Evolutionary conservation across 2,797 vertebrate genomes (phyloP), one percentile per base, ranked within the genome.

Genomic region (Eremophila alpestris): DNA sequence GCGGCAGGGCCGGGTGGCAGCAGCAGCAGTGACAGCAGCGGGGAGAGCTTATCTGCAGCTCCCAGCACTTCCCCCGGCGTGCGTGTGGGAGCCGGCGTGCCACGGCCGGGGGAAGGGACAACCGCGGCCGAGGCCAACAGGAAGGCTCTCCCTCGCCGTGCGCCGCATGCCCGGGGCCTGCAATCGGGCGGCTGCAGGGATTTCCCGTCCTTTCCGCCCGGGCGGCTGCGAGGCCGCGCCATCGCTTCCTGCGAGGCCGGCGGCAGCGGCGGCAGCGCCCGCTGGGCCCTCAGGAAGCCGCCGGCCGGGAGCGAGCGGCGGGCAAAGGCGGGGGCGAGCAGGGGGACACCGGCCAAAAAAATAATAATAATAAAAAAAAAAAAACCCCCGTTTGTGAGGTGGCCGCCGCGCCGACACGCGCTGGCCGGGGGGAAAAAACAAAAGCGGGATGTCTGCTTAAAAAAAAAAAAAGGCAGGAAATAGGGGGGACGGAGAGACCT

Each of bases 1-100:
- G 64, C 48, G 1, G 84, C 54, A 43, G 75, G 84, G 84, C 73
- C 14, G 56, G 93, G 96, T 98, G 97, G 98, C 97, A 98, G 98
- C 97, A 98, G 98, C 97, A 11, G 38, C 38, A 38, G 26, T 11
- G 24, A 96, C 96, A 94, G 97, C 18, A 21, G 70, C 34, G 19
- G 32, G 76, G 3, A n/a, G 30, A 1, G 49, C 83, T 98, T 99
- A 99, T 99, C 99, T 99, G 93, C 98, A 95, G 97, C 98, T 98
- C 98, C 97, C 99, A 99, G 99, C 98, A 99, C 98, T 99, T 99
- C 99, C 99, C 97, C 97, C 27, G 96, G 64, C 43, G 76, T 98
- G 98, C 98, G 98, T 98, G 97, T 98, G 97, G 97, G 98, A 98
- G 98, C 97, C 97, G 97, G 97, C 96, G 71, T 98, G 98, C 98